Evolutionary conservation across 2,888 invertebrate species (phyloP).

Genomic region (Eudemis profundana): DNA sequence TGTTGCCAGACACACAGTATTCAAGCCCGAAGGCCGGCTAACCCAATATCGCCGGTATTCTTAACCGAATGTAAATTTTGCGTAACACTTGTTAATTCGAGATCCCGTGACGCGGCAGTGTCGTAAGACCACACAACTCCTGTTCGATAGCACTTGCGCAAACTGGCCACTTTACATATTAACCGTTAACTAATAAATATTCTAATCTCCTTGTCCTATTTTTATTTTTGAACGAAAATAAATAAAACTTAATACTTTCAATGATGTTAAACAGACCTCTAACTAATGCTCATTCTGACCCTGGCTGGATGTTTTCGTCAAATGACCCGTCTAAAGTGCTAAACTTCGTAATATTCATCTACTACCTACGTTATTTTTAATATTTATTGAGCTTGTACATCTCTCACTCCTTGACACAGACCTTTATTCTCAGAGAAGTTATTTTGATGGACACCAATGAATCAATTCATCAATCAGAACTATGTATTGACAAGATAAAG

Average conservation of each 20-base stretch:
- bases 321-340: not conserved
- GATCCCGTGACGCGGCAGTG: conserved; percentile 61
- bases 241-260: not conserved
- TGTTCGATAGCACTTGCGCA: conserved; percentile 75
- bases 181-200: conserved; percentile 14
- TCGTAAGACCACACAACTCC: conserved; percentile 65
- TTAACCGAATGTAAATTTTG: conserved; percentile 60
- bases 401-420: too few species aligned
- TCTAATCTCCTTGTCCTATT: conserved; percentile 25
- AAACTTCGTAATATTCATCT: too few species aligned
- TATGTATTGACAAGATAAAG: not conserved
- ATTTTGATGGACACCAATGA: not conserved
- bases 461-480: not conserved
- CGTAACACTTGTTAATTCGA: conserved; percentile 67
- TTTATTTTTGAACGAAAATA: conserved; percentile 2
- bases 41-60: conserved; percentile 57
- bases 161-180: conserved; percentile 48
- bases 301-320: not conserved
- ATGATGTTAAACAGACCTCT: conserved; percentile 12
- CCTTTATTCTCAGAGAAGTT: too few species aligned
- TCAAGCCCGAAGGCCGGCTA: conserved; percentile 57
- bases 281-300: not conserved
- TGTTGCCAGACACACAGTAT: conserved; percentile 46
- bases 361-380: too few species aligned
- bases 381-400: too few species aligned